These are phyloP conservation scores for Polydrusus tereticollis DNA, from an alignment of 2,888 invertebrate species.

Conservation along the genomic window DNA sequence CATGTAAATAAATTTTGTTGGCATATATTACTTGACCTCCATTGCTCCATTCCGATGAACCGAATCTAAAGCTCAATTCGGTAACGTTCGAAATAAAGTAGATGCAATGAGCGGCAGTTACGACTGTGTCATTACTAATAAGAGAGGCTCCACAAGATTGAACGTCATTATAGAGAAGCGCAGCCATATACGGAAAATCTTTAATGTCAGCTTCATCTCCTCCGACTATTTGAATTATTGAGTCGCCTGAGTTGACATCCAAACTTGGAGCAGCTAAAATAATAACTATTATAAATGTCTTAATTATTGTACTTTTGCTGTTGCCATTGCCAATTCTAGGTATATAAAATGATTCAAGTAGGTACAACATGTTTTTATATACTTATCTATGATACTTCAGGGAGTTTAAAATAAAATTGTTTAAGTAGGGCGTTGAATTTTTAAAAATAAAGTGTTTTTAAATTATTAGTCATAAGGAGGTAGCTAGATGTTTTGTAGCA, in stretches of 20 bases:
- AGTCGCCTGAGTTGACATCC: too few relatives aligned
- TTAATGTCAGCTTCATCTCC: slow-evolving; percentile 14
- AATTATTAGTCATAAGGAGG: too few relatives aligned
- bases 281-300: too few relatives aligned
- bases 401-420: background rate
- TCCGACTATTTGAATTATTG: too few relatives aligned
- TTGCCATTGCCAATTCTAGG: too few relatives aligned
- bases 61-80: slow-evolving; percentile 25
- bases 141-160: slow-evolving; percentile 70
- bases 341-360: too few relatives aligned
- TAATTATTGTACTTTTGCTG: too few relatives aligned
- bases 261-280: slow-evolving; percentile 14
- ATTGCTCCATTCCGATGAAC: slow-evolving; percentile 18
- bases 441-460: too few relatives aligned
- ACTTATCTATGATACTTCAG: background rate
- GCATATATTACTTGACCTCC: slow-evolving; percentile 28
- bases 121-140: slow-evolving; percentile 66
- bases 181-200: slow-evolving; percentile 66
- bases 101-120: slow-evolving; percentile 70
- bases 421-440: background rate
- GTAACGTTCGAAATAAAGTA: slow-evolving; percentile 17
- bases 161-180: slow-evolving; percentile 66
- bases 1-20: background rate
- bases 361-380: background rate
- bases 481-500: too few relatives aligned